Percentiles rank a stretch among this genome's conserved stretches.
Conservation (phyloP, 1,140 invertebrate genomes). For the Mizuhopecten yessoensis region DNA sequence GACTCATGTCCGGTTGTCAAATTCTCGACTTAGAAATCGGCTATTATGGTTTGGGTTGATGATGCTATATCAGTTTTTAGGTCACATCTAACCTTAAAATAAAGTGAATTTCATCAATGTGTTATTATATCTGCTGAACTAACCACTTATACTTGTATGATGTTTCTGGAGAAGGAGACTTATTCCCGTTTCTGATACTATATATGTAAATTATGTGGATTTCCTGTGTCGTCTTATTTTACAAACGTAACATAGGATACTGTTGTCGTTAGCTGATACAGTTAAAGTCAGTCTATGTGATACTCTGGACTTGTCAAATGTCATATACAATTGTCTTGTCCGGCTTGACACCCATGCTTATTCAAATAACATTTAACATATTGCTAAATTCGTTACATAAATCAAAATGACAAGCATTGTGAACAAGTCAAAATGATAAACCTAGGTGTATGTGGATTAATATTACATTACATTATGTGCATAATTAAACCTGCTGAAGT, state of each 20-base stretch:
- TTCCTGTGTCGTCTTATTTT: neutral
- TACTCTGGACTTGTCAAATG: neutral
- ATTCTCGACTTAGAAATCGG: too few species aligned
- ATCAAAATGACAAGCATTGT: conserved; percentile 13
- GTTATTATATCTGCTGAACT: neutral
- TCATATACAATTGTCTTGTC: neutral
- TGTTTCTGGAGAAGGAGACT: too few species aligned
- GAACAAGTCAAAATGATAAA: conserved; percentile 3
- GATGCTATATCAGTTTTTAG: too few species aligned
- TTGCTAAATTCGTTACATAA: neutral
- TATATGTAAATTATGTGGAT: neutral
- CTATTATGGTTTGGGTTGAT: too few species aligned
- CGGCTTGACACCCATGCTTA: neutral
- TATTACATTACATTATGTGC: neutral
- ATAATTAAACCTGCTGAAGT: neutral
- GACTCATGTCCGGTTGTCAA: too few species aligned
- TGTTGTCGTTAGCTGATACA: neutral
- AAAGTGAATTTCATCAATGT: too few species aligned
- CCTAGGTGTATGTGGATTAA: neutral
- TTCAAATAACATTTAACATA: neutral
- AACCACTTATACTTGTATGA: too few species aligned
- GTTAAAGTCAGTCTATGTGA: neutral
- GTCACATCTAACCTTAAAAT: too few species aligned
- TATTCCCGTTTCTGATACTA: too few species aligned
- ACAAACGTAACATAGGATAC: neutral